Conservation (phyloP, 2,113 vertebrate species). For the Gasterosteus nipponicus region DNA sequence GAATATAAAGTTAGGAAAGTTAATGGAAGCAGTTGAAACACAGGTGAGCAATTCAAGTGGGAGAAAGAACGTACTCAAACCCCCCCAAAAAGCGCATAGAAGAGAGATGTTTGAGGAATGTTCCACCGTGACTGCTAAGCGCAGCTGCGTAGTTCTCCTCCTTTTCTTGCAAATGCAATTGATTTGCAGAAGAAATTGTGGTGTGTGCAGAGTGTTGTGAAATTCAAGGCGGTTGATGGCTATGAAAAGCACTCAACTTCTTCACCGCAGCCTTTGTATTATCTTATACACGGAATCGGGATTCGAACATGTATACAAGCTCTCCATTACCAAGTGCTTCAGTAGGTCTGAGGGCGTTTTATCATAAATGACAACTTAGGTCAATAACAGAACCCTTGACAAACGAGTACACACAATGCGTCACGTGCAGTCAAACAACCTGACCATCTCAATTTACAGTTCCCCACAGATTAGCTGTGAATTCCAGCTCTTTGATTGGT, state of each 20-base stretch:
- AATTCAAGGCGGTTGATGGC: neutral
- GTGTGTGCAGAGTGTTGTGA: neutral
- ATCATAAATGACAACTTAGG: neutral
- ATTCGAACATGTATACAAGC: neutral
- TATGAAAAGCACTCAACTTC: neutral
- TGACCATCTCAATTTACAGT: too few species aligned
- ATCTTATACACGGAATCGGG: neutral
- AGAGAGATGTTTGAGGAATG: slow-evolving; percentile 23
- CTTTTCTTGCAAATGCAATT: neutral
- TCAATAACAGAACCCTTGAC: too few species aligned
- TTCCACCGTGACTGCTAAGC: slow-evolving; percentile 41
- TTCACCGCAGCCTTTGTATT: neutral
- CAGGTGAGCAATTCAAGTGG: neutral
- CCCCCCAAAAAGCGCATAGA: slow-evolving; percentile 17
- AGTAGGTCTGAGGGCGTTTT: neutral
- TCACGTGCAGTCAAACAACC: too few species aligned
- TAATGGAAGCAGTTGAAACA: neutral
- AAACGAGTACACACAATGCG: too few species aligned
- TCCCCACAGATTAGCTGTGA: too few species aligned
- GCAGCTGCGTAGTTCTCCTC: neutral
- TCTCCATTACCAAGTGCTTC: neutral
- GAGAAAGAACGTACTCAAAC: neutral
- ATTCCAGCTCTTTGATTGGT: too few species aligned
- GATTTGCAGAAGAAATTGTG: slow-evolving; percentile 13
- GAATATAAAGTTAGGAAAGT: neutral